Percentiles rank a stretch among this genome's conserved stretches.
These are phyloP conservation scores for Oenanthe melanoleuca DNA, from an alignment of 2,113 vertebrate genomes.

Conservation along the genomic window DNA sequence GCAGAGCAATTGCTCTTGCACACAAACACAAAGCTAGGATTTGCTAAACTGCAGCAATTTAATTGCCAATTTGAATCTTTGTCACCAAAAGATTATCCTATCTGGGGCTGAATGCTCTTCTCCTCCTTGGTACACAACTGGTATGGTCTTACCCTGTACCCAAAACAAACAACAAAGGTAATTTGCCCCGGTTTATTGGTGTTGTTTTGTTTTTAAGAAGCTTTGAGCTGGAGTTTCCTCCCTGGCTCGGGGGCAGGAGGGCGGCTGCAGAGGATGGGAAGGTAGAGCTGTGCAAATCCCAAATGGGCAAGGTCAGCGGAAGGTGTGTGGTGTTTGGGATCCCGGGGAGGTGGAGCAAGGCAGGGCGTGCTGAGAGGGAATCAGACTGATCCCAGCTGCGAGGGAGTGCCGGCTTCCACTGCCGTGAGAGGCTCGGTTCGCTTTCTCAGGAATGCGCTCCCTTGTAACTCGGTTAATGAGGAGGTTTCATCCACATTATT, in stretches of 20 bases:
- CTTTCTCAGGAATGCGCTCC: background rate
- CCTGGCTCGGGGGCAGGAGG: background rate
- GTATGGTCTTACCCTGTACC: background rate
- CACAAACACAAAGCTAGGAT: background rate
- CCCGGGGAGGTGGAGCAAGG: background rate
- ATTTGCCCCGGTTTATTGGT: background rate
- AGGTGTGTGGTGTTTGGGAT: background rate
- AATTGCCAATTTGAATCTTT: background rate
- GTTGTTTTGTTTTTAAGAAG: background rate
- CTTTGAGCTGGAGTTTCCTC: background rate
- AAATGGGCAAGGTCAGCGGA: background rate
- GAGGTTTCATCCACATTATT: background rate
- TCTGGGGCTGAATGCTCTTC: background rate
- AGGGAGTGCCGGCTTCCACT: background rate
- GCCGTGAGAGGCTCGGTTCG: background rate
- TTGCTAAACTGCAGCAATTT: background rate
- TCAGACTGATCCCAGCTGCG: background rate
- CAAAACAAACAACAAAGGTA: background rate
- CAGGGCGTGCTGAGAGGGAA: background rate
- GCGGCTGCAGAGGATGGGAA: background rate
- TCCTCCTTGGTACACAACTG: background rate
- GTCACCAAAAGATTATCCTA: background rate
- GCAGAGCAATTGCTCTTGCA: background rate
- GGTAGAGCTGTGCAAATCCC: background rate
- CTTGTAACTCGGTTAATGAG: background rate